Conservation (phyloP, 2,797 vertebrate species). For the Gallirallus australis region DNA sequence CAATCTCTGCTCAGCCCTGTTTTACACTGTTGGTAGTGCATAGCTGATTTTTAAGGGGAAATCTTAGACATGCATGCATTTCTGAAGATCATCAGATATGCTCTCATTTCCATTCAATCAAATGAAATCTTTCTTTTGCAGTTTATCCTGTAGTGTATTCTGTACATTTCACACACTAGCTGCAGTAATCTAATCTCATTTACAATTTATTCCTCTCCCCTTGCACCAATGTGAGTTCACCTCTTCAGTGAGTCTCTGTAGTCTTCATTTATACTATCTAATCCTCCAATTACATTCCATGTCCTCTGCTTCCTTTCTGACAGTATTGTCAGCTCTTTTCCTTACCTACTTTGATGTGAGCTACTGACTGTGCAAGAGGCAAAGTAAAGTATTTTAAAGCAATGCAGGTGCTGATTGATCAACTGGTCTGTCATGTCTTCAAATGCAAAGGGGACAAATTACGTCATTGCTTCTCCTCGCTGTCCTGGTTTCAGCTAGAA, state of each 20-base stretch:
- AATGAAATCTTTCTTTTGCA: neutral
- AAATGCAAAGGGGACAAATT: neutral
- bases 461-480: neutral
- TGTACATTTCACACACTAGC: neutral
- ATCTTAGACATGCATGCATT: neutral
- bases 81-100: neutral
- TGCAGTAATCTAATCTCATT: neutral
- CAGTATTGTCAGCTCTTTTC: neutral
- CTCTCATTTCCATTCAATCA: neutral
- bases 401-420: neutral
- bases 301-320: neutral
- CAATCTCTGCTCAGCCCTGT: neutral
- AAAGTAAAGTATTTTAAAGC: neutral
- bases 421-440: neutral
- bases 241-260: neutral
- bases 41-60: neutral
- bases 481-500: too few relatives aligned
- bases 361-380: neutral
- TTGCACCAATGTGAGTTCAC: neutral
- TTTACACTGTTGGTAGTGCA: neutral
- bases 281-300: neutral
- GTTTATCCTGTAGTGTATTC: neutral
- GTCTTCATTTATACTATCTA: neutral
- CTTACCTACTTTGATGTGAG: neutral
- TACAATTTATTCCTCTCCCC: neutral